Conservation (phyloP, 2,113 vertebrate species). For the Hippocampus zosterae region DNA sequence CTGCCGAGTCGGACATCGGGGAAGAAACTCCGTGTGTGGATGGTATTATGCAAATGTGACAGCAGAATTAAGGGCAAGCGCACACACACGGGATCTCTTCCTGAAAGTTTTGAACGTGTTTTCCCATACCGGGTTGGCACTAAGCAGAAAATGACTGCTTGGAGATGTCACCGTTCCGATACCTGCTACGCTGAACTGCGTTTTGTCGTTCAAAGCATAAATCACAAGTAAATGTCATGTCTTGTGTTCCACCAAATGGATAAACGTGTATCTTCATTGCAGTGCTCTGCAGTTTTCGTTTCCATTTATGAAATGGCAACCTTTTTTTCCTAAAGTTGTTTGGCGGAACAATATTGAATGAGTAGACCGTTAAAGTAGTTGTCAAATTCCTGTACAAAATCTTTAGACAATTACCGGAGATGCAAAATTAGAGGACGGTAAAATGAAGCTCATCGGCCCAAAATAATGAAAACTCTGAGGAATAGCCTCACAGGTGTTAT, state of each 20-base stretch:
- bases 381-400: background rate
- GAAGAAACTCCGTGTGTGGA: no score
- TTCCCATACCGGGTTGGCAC: background rate
- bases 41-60: no score
- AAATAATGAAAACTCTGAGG: background rate
- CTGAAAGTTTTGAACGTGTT: background rate
- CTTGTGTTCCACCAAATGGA: background rate
- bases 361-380: background rate
- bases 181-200: background rate
- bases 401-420: background rate
- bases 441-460: background rate
- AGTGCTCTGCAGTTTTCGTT: background rate
- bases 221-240: conserved; percentile 1
- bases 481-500: background rate
- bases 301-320: background rate
- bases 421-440: background rate
- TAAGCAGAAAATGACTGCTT: background rate
- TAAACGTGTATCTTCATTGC: background rate
- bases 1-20: no score
- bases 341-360: background rate
- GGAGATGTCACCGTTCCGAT: background rate
- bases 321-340: background rate
- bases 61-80: background rate
- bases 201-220: background rate
- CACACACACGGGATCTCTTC: background rate